Evolutionary conservation across 2,797 vertebrate genomes (phyloP).

Genomic region (Myotis findleyi): DNA sequence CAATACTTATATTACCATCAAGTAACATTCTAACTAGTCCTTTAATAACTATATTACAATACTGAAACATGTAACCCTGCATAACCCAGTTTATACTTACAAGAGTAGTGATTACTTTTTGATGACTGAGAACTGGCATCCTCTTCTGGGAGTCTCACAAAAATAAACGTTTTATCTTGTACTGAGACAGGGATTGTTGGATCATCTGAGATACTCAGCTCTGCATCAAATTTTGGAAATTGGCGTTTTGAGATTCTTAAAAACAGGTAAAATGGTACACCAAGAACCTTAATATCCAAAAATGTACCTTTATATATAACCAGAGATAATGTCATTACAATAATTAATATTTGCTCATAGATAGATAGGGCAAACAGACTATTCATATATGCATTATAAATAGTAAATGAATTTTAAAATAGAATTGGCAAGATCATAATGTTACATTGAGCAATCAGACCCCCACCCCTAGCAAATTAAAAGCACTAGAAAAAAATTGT

Average conservation of each 20-base stretch:
- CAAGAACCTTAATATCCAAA: conserved; percentile 48
- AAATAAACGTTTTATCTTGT: conserved; percentile 90
- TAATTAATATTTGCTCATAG: conserved; percentile 23
- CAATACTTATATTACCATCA: background rate
- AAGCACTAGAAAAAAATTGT: background rate
- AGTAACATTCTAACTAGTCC: background rate
- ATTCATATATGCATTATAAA: background rate
- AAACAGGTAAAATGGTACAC: conserved; percentile 33
- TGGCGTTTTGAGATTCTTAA: conserved; percentile 85
- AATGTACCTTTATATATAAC: background rate
- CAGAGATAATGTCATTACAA: background rate
- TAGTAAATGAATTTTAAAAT: conserved; percentile 2
- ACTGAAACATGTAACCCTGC: background rate
- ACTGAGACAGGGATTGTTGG: conserved; percentile 74
- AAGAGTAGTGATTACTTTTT: background rate
- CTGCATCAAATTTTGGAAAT: conserved; percentile 88
- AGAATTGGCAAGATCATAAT: background rate
- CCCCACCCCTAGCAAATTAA: background rate
- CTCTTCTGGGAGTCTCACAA: conserved; percentile 85
- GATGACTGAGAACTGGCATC: conserved; percentile 64
- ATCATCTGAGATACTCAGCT: conserved; percentile 80
- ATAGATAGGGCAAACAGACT: background rate
- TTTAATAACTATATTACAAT: conserved; percentile 19
- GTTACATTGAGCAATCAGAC: background rate
- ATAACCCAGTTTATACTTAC: conserved; percentile 65